Conservation (phyloP, 2,113 vertebrate genomes). For the Pseudorectes ferrugineus region DNA sequence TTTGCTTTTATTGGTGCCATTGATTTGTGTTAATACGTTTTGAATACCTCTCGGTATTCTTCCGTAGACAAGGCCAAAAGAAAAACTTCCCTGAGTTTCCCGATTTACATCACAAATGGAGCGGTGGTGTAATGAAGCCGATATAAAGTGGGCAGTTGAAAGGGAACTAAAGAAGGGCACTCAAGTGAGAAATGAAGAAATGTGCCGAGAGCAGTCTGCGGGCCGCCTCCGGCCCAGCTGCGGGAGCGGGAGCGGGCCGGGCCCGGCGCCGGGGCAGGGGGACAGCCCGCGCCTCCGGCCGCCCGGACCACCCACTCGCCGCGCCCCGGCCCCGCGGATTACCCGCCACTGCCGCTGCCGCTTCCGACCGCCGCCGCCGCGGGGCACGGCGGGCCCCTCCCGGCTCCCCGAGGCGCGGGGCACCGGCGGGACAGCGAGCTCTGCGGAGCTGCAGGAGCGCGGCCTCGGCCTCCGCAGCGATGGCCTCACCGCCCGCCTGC, state of each 20-base stretch:
- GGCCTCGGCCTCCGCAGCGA: too few relatives aligned
- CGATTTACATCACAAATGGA: constrained; percentile 95
- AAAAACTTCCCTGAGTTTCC: constrained; percentile 91
- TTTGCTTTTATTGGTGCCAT: constrained; percentile 98
- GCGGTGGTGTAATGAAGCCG: constrained; percentile 88
- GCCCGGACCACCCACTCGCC: constrained; percentile 76
- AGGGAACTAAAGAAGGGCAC: constrained; percentile 94
- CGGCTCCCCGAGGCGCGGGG: not conserved
- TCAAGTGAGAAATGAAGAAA: constrained; percentile 99
- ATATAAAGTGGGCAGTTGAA: constrained; percentile 87
- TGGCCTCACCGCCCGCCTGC: too few relatives aligned
- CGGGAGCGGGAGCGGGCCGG: constrained; percentile 64
- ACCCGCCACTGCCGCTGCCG: not conserved
- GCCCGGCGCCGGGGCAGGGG: constrained; percentile 46
- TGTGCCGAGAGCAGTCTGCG: constrained; percentile 78
- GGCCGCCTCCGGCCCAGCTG: constrained; percentile 74
- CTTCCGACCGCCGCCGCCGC: not conserved
- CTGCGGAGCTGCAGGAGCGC: not conserved
- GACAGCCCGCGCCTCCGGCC: constrained; percentile 49
- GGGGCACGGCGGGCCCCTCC: not conserved
- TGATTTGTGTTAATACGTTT: constrained; percentile 99
- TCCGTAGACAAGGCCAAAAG: constrained; percentile 87
- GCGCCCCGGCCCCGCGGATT: constrained; percentile 12
- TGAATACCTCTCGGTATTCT: constrained; percentile 98
- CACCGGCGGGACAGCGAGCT: too few relatives aligned